Evolutionary conservation across 2,113 vertebrate genomes (phyloP), one percentile per base, ranked within the genome.

Genomic region (Hemibagrus wyckioides): DNA sequence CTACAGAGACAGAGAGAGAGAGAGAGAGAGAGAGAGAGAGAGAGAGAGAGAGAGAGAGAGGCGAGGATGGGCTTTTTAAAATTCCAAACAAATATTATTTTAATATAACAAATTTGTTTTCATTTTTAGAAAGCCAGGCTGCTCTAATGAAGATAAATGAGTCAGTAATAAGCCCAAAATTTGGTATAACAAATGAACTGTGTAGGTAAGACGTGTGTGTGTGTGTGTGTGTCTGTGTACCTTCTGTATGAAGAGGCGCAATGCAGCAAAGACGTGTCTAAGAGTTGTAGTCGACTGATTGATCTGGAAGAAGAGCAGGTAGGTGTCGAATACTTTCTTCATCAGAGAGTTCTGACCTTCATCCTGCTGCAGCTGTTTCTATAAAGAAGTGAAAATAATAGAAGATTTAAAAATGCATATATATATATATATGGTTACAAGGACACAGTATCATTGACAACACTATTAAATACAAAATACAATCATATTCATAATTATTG

Each of bases 261-360:
- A 92, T 28, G 96, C 96, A 86, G 97, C 97, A 89, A 99, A 99
- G 83, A 99, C 93, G 0, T 99, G 98, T 44, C 96, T 96, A 81
- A 99, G 96, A 0, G 97, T 97, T 77, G 93, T 90, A 50, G 97
- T 97, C 1, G 98, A 99, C 91, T 99, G 97, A 94, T 97, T 99
- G 93, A 99, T 97, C 95, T 99, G 98, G 92, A 99, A 95, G 93
- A 98, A 99, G 88, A 99, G 97, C 90, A 99, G 94, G 92, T 98
- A 97, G 1, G 98, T 99, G 92, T 99, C 98, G 91, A 99, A 98
- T 79, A 99, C 97, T 92, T 98, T 99, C 94, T 97, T 99, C 97
- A 99, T 98, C 93, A 97, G 39, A 15, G 93, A 93, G 86, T 99
- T 99, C 91, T 99, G 98, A 54, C 98, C 98, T 28, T 99, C 97